Conservation (phyloP, 2,888 invertebrate species). For the Erannis defoliaria region DNA sequence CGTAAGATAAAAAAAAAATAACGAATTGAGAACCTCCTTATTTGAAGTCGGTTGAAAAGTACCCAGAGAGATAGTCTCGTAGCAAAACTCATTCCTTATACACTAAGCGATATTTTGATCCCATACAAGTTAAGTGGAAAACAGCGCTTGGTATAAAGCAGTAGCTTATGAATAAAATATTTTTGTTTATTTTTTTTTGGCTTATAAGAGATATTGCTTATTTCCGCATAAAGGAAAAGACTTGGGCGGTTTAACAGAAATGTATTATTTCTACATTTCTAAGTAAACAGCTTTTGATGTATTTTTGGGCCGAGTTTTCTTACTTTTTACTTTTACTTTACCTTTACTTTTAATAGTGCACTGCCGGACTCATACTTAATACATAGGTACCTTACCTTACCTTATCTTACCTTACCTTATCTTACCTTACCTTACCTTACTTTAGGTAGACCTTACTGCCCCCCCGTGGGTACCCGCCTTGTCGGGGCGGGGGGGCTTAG, state of each 20-base stretch:
- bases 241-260: conserved; percentile 6
- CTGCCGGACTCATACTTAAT: too few species aligned
- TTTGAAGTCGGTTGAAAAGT: too few species aligned
- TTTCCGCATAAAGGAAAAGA: conserved; percentile 12
- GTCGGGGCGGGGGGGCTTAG: too few species aligned
- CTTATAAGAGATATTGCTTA: conserved; percentile 12
- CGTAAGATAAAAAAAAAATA: not conserved
- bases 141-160: conserved; percentile 36
- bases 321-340: not conserved
- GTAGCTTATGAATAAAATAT: conserved; percentile 26
- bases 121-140: conserved; percentile 46
- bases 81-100: conserved; percentile 41
- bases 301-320: not conserved
- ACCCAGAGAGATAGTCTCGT: conserved; percentile 25
- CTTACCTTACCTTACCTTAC: too few species aligned
- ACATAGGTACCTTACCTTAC: too few species aligned
- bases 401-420: too few species aligned
- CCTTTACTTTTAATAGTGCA: too few species aligned
- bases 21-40: not conserved
- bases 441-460: too few species aligned
- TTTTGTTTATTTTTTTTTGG: conserved; percentile 4
- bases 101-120: conserved; percentile 45
- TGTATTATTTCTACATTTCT: not conserved
- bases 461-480: too few species aligned
- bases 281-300: not conserved